Conservation (phyloP, 2,888 invertebrate species). For the Campaea margaritaria region DNA sequence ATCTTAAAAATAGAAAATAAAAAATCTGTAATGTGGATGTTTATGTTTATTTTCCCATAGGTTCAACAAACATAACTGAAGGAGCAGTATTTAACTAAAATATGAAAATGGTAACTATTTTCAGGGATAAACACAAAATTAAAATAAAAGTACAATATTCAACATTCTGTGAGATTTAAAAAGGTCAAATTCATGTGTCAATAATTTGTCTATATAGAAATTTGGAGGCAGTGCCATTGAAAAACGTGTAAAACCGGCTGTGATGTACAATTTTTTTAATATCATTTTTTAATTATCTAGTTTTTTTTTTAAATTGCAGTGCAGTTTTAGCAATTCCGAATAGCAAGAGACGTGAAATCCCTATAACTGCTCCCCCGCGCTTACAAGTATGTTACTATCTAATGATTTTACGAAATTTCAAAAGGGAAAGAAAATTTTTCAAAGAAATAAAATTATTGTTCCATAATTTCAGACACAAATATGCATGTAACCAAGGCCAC, state of each 20-base stretch:
- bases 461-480: conserved; percentile 59
- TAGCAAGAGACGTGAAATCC: conserved; percentile 61
- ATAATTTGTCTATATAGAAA: neutral
- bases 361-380: conserved; percentile 75
- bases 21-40: conserved; percentile 64
- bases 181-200: conserved; percentile 27
- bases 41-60: conserved; percentile 80
- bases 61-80: conserved; percentile 70
- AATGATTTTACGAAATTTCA: conserved; percentile 72
- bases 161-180: conserved; percentile 39
- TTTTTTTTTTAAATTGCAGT: conserved; percentile 9
- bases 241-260: conserved; percentile 6
- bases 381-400: conserved; percentile 62
- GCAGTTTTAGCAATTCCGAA: conserved; percentile 30
- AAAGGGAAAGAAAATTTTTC: conserved; percentile 59
- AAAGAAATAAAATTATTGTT: conserved; percentile 55
- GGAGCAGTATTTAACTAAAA: conserved; percentile 80
- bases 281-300: neutral
- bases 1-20: conserved; percentile 50
- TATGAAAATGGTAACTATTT: conserved; percentile 83
- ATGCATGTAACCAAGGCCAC: conserved; percentile 81
- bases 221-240: conserved; percentile 16
- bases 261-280: neutral
- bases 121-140: conserved; percentile 75
- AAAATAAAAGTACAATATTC: conserved; percentile 41